Percentiles rank a stretch among this genome's conserved stretches.
phyloP scores from a whole-genome alignment of 2,888 invertebrate genomes.

The Ornithoptera alexandrae region DNA sequence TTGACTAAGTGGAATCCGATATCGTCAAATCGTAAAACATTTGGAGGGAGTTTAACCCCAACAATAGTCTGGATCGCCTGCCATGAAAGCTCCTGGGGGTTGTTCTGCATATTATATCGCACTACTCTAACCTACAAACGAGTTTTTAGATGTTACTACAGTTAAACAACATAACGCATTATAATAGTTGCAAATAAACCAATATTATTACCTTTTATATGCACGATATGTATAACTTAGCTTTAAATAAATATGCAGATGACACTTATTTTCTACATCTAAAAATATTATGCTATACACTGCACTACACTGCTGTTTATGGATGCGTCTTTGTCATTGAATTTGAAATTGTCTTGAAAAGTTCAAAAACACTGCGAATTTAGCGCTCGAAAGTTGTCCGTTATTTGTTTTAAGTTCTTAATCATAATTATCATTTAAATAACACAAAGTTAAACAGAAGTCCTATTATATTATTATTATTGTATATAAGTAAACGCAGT shows the following conservation, averaged over 20 bases:
- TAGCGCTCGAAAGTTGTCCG: slow-evolving; percentile 1
- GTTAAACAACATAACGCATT: slow-evolving; percentile 34
- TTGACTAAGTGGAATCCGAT: slow-evolving; percentile 76
- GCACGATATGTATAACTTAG: slow-evolving; percentile 54
- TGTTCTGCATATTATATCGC: slow-evolving; percentile 80
- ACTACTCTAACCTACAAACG: slow-evolving; percentile 80
- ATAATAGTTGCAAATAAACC: slow-evolving; percentile 37
- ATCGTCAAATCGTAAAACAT: slow-evolving; percentile 77
- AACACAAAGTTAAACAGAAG: no score
- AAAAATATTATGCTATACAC: slow-evolving; percentile 76
- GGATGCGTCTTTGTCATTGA: slow-evolving; percentile 38
- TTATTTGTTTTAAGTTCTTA: background rate
- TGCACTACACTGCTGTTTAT: slow-evolving; percentile 41
- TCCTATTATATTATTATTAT: no score
- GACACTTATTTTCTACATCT: slow-evolving; percentile 79
- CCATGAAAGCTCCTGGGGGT: slow-evolving; percentile 81
- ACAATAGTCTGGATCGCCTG: slow-evolving; percentile 80
- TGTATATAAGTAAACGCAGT: no score
- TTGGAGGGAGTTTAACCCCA: slow-evolving; percentile 78
- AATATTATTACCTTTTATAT: slow-evolving; percentile 64
- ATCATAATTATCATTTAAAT: background rate
- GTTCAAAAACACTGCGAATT: slow-evolving; percentile 6
- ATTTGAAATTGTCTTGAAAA: slow-evolving; percentile 31
- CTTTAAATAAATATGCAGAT: slow-evolving; percentile 60
- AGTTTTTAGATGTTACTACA: slow-evolving; percentile 69